Base-by-base conservation (phyloP, 2,888 invertebrate genomes). In the Argyresthia albistria region DNA sequence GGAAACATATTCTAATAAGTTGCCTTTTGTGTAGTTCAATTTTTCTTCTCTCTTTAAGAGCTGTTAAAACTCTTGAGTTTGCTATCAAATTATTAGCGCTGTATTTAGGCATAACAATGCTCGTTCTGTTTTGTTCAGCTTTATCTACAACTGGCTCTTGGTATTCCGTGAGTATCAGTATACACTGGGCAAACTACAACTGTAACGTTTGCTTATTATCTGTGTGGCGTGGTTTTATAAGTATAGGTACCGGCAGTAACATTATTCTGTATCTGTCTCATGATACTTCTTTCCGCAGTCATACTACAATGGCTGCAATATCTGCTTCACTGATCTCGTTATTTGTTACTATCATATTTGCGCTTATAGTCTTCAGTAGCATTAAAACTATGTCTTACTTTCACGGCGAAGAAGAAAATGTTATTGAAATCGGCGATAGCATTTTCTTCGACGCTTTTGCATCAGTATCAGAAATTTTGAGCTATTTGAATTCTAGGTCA, bases 311-410 rank as follows among this genome's bases (percentile, higher is more conserved):
- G 76, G 78, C 78, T 36, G 65, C 81, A 15, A 69, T 83, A 53
- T 67, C 70, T n/a, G 59, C 66, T 4, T 58, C 76, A 35, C 60
- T 79, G 52, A 69, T 73, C 59, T 66, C 79, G 9, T 52, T 70
- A 45, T 70, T 74, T 54, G 52, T 72, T 35, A 64, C 70, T 37
- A 43, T 73, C 10, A 60, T 76, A 55, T 63, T 74, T 9, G 61
- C 71, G 16, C 63, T 82, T 12, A 71, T 82, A 53, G 59, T 70
- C 4, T 82, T 70, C 56, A 75, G 72, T 53, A 82, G 79, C 11
- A 69, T 83, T 12, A 80, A 78, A 66, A 73, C 73, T 4, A 79
- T 86, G 75, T 75, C 80, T 16, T 84, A 76, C 57, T 83, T 70
- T 57, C 84, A 84, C 51, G 82, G 81, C 0, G 75, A 80, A 63